Evolutionary conservation across 2,113 vertebrate species (phyloP), one percentile per base, ranked within the genome.

Genomic region (Prolemur simus): DNA sequence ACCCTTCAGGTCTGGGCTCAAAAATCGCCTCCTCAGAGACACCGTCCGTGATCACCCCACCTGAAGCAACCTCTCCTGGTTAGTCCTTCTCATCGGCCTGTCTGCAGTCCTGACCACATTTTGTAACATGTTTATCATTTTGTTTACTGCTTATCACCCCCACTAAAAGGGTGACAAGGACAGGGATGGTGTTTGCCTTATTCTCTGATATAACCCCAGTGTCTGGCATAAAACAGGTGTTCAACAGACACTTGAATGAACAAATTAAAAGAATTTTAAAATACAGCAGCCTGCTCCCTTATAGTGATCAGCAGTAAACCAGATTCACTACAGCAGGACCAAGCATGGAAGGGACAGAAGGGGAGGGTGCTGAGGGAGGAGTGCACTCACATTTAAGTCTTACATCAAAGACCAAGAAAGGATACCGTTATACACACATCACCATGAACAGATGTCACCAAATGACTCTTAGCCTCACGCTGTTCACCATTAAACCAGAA

Each of bases 371-470:
- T n/a, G 27, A 71, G 32, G 56, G 34, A 93, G 12, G 37, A 64
- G 10, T 18, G 71, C 52, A 80, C 56, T 81, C 20, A 92, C 23
- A 83, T 77, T 29, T 42, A 87, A 89, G 56, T 74, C 56, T 23
- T 42, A 52, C 6, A 34, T 84, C 27, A 77, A 83, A 92, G 25
- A 74, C 42, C 9, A 77, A 96, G 68, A 94, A 96, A 94, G 21
- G 52, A 82, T 37, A n/a, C 27, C 64, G 45, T 74, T 54, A 52
- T 54, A 52, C 14, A 45, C 8, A 71, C 12, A 56, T 14, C 42
- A 69, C 37, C 39, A 63, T 2, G 29, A 92, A 47, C 7, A 49
- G 10, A 60, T 81, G 49, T 32, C 56, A 95, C 9, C 69, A 45
- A 66, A 71, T 60, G 66, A 92, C 73, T 60, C 49, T 34, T 14